These are phyloP conservation scores for Acanthopleura granulata DNA, from an alignment of 2,888 invertebrate genomes.

Conservation along the genomic window DNA sequence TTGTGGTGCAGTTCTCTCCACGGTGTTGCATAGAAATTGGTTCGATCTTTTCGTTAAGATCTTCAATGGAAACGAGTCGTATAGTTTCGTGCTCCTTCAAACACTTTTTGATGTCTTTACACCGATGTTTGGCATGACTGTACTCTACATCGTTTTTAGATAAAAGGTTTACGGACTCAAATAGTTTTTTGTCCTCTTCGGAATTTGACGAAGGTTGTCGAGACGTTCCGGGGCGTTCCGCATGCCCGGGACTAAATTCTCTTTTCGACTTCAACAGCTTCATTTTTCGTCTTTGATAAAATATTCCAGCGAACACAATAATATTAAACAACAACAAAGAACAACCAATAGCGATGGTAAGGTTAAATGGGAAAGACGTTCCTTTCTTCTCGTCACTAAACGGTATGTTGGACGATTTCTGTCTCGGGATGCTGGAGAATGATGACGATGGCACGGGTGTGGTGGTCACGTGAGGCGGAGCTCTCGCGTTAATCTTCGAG, in stretches of 20 bases:
- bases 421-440: not conserved
- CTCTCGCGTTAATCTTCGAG: not conserved
- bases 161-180: conserved; percentile 1
- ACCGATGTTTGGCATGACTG: not conserved
- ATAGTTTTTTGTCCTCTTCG: not conserved
- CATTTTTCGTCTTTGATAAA: conserved; percentile 78
- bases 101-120: not conserved
- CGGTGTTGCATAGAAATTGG: conserved; percentile 15
- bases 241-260: not conserved
- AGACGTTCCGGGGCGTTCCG: not conserved
- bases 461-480: not conserved
- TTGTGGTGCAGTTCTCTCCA: not conserved
- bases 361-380: conserved; percentile 52
- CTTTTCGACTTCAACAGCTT: not conserved
- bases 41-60: not conserved
- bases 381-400: not conserved
- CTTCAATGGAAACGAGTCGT: conserved; percentile 13
- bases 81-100: not conserved
- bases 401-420: not conserved
- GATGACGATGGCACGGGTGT: not conserved
- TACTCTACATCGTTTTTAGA: conserved; percentile 12
- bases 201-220: not conserved
- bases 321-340: conserved; percentile 92
- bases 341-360: conserved; percentile 89
- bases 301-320: conserved; percentile 93